Base-by-base conservation (phyloP, 2,888 invertebrate species). In the Leptinotarsa haldemani region DNA sequence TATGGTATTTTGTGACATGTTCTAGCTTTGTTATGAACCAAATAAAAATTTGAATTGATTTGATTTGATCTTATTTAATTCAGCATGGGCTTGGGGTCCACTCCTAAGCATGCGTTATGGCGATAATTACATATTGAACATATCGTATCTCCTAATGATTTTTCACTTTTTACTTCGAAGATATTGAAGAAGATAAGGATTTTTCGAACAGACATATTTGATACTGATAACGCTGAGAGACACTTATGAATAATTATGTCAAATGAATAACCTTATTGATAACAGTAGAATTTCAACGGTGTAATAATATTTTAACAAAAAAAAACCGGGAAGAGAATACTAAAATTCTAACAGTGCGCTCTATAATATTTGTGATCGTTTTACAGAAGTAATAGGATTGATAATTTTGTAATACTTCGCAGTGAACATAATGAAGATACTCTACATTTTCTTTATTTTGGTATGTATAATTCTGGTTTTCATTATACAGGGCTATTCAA, bases 401-500 rank as follows among this genome's bases (percentile, higher is more conserved):
- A 40, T 9, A 7, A 40, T 40, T 40, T 40, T 40, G 9, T 12
- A 9, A 40, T 9, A 40, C 9, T 40, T 12, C 9, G 9, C 12
- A 56, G 20, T 22, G 7, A 30, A 30, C 12, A 61, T 12, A 12
- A 61, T 61, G 61, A 61, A 61, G n/a, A 61, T 40, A 30, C 30
- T 61, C 16, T 61, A 61, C 40, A 12, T 40, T 9, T 61, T 40
- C 4, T 61, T 61, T 30, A 30, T 61, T 16, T 61, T 61, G 61
- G 61, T 61, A 61, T 40, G 61, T 61, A 61, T n/a, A n/a, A 61
- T 5, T 40, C n/a, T n/a, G 30, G n/a, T 40, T 40, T 40, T 40
- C 9, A 40, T 9, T 40, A 9, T 9, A 40, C 9, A n/a, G n/a
- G n/a, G n/a, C n/a, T n/a, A n/a, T n/a, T n/a, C n/a, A n/a, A n/a